phyloP scores from a whole-genome alignment of 2,113 vertebrate genomes.

The Microcebus murinus region DNA sequence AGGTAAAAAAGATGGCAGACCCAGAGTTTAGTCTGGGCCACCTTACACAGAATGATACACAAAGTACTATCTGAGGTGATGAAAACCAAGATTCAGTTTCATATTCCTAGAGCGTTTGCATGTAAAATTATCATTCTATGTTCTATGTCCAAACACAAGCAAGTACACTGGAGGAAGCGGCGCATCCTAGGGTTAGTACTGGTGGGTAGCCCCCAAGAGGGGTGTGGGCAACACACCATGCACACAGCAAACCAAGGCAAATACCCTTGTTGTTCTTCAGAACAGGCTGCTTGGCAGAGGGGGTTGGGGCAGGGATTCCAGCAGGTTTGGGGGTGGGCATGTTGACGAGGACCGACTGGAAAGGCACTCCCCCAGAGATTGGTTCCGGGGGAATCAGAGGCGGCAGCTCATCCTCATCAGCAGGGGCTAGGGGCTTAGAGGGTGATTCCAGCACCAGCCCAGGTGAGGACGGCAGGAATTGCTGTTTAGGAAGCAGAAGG shows the following conservation, averaged over 20 bases:
- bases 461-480: slow-evolving; percentile 67
- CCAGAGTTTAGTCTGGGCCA: slow-evolving; percentile 14
- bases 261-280: slow-evolving; percentile 98
- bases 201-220: slow-evolving; percentile 79
- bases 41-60: background rate
- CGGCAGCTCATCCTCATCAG: slow-evolving; percentile 93
- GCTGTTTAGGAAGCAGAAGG: slow-evolving; percentile 78
- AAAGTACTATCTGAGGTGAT: slow-evolving; percentile 55
- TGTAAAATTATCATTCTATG: slow-evolving; percentile 58
- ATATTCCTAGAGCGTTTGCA: slow-evolving; percentile 47
- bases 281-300: slow-evolving; percentile 88
- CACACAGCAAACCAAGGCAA: slow-evolving; percentile 86
- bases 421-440: slow-evolving; percentile 69
- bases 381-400: slow-evolving; percentile 94
- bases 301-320: slow-evolving; percentile 75
- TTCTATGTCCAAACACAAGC: slow-evolving; percentile 72
- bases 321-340: slow-evolving; percentile 85
- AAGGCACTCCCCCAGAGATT: slow-evolving; percentile 79
- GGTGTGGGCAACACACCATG: slow-evolving; percentile 86
- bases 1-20: slow-evolving; percentile 12
- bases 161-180: slow-evolving; percentile 47
- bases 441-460: slow-evolving; percentile 67
- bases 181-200: slow-evolving; percentile 83
- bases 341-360: slow-evolving; percentile 84
- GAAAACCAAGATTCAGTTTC: slow-evolving; percentile 75